phyloP scores from a whole-genome alignment of 1,140 invertebrate species.

The Megathymus violae region DNA sequence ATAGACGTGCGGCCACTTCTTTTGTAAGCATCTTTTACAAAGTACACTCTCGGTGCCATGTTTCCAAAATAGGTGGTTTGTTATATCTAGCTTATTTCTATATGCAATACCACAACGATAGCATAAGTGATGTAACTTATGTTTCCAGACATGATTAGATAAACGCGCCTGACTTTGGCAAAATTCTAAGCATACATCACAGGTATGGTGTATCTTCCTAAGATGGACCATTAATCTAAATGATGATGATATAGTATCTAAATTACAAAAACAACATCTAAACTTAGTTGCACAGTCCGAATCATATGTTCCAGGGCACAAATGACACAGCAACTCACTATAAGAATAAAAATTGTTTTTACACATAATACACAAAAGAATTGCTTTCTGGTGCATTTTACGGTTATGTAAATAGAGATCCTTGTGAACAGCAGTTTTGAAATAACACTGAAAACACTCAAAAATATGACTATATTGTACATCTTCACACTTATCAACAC shows the following conservation, averaged over 20 bases:
- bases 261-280: slow-evolving; percentile 90
- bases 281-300: slow-evolving; percentile 86
- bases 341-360: slow-evolving; percentile 93
- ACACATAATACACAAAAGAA: slow-evolving; percentile 92
- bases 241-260: slow-evolving; percentile 90
- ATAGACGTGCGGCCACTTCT: slow-evolving; percentile 95
- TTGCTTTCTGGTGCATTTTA: slow-evolving; percentile 92
- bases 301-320: slow-evolving; percentile 91
- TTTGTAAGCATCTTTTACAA: slow-evolving; percentile 93
- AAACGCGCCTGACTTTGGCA: slow-evolving; percentile 90
- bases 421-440: slow-evolving; percentile 89
- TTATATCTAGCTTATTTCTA: slow-evolving; percentile 93
- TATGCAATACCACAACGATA: slow-evolving; percentile 94
- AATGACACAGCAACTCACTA: slow-evolving; percentile 92
- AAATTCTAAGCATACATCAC: slow-evolving; percentile 93
- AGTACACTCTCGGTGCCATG: slow-evolving; percentile 93
- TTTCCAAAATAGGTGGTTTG: slow-evolving; percentile 95
- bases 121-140: slow-evolving; percentile 93
- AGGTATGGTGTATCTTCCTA: slow-evolving; percentile 91
- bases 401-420: slow-evolving; percentile 93
- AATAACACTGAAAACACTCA: slow-evolving; percentile 93
- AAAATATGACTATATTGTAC: slow-evolving; percentile 86
- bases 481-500: slow-evolving; percentile 75
- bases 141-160: slow-evolving; percentile 94
- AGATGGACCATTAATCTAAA: slow-evolving; percentile 94